phyloP scores from a whole-genome alignment of 1,140 invertebrate genomes.

The Caenorhabditis tropicalis region DNA sequence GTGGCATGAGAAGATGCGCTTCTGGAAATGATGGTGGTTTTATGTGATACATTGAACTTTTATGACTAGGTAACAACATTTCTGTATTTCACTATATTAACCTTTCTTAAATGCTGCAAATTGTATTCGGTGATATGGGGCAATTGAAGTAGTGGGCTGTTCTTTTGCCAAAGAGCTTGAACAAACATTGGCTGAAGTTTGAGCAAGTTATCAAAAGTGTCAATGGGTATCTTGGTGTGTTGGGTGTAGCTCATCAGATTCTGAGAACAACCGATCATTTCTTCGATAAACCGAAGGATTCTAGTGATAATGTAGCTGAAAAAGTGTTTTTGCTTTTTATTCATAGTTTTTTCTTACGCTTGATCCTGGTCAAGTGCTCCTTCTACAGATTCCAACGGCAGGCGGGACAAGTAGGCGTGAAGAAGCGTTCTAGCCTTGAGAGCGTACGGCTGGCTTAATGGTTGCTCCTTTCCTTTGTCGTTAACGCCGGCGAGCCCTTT shows the following conservation, averaged over 20 bases:
- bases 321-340: slow-evolving; percentile 22
- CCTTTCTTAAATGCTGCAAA: slow-evolving; percentile 86
- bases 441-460: slow-evolving; percentile 91
- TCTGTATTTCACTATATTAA: slow-evolving; percentile 9
- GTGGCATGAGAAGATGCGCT: slow-evolving; percentile 76
- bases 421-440: slow-evolving; percentile 92
- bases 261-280: slow-evolving; percentile 94
- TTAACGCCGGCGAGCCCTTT: slow-evolving; percentile 86
- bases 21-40: slow-evolving; percentile 68
- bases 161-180: slow-evolving; percentile 92
- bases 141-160: slow-evolving; percentile 89
- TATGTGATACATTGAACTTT: no score
- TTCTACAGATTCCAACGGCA: slow-evolving; percentile 78
- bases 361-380: slow-evolving; percentile 80
- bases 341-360: slow-evolving; percentile 20
- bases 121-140: slow-evolving; percentile 93
- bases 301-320: slow-evolving; percentile 85
- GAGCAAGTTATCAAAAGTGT: slow-evolving; percentile 97
- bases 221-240: slow-evolving; percentile 84
- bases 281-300: slow-evolving; percentile 92
- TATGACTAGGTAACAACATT: no score
- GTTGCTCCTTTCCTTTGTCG: slow-evolving; percentile 93
- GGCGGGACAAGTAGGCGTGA: slow-evolving; percentile 88
- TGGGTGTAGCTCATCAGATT: slow-evolving; percentile 90
- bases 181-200: slow-evolving; percentile 94